Percentiles rank a stretch among this genome's conserved stretches.
Conservation (phyloP, 2,888 invertebrate species). For the Cantharis lateralis region DNA sequence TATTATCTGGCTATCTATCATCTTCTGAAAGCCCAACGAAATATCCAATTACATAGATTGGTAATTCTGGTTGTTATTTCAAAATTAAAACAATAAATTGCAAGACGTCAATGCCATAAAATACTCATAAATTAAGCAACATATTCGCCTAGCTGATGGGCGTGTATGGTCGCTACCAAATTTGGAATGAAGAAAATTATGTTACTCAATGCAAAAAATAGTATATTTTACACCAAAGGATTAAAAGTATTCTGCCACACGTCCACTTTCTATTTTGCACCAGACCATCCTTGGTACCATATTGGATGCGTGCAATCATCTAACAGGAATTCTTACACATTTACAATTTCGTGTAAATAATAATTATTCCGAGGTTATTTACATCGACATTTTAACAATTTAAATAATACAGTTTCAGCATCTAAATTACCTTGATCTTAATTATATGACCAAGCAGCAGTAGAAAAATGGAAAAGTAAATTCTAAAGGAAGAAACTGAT, state of each 20-base stretch:
- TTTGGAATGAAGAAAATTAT: neutral
- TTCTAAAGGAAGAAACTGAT: constrained; percentile 8
- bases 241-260: neutral
- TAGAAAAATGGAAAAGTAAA: constrained; percentile 11
- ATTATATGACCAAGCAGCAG: neutral
- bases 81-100: neutral
- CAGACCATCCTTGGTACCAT: neutral
- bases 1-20: no score
- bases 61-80: neutral
- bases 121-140: neutral
- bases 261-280: neutral
- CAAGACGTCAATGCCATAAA: neutral
- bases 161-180: neutral
- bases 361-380: neutral
- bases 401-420: constrained; percentile 7
- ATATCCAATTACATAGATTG: neutral
- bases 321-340: neutral
- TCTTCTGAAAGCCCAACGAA: neutral
- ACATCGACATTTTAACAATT: neutral
- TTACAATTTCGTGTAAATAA: neutral
- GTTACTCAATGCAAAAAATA: neutral
- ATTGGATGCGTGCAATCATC: neutral
- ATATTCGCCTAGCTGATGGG: neutral
- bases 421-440: constrained; percentile 14
- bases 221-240: no score